phyloP scores from a whole-genome alignment of 1,140 invertebrate species.

The Hycleus phaleratus region DNA sequence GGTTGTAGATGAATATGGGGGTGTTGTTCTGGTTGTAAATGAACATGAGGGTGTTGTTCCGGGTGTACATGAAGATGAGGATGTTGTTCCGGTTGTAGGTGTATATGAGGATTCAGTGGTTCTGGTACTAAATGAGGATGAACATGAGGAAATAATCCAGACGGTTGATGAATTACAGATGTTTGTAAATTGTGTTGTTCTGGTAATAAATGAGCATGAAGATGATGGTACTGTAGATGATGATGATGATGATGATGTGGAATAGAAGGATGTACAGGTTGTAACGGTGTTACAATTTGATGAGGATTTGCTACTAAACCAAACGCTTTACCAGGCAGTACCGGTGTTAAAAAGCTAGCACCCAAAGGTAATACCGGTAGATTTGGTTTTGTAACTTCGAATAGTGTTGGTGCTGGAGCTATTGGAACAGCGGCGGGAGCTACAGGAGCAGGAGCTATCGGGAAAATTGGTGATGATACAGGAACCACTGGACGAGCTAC shows the following conservation, averaged over 20 bases:
- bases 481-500: slow-evolving; percentile 7
- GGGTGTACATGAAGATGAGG: not conserved
- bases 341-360: slow-evolving; percentile 18
- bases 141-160: no score
- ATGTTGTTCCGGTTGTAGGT: not conserved
- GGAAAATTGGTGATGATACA: not conserved
- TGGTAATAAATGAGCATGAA: not conserved
- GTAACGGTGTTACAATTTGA: not conserved
- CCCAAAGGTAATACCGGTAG: slow-evolving; percentile 27
- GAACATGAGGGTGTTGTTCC: not conserved
- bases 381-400: slow-evolving; percentile 30
- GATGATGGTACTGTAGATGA: slow-evolving; percentile 4
- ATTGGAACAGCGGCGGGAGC: slow-evolving; percentile 10
- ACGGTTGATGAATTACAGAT: no score
- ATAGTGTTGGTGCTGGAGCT: slow-evolving; percentile 19
- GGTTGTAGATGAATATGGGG: not conserved
- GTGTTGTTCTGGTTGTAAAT: not conserved
- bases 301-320: not conserved
- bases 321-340: slow-evolving; percentile 3
- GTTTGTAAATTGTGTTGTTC: not conserved
- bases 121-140: not conserved
- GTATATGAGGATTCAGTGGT: slow-evolving; percentile 1
- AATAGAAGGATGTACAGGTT: not conserved
- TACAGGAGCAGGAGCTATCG: not conserved
- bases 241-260: slow-evolving; percentile 1